Conservation (phyloP, 2,888 invertebrate species). For the Adineta ricciae region DNA sequence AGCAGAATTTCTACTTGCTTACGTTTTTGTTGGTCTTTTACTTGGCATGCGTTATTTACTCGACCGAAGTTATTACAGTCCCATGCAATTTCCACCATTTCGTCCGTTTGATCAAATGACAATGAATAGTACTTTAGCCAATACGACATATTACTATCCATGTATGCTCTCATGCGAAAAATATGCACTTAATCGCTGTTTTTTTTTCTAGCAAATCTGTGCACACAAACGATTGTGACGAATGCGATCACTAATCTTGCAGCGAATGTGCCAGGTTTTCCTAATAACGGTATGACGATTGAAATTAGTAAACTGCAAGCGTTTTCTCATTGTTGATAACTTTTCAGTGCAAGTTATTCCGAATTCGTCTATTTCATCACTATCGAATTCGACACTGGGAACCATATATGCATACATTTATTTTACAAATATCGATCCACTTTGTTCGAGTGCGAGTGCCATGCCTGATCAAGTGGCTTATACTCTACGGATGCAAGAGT, state of each 20-base stretch:
- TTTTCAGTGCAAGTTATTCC: neutral
- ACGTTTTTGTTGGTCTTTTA: neutral
- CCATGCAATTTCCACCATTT: neutral
- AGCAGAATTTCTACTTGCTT: neutral
- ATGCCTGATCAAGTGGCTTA: neutral
- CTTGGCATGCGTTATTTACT: neutral
- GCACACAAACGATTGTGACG: neutral
- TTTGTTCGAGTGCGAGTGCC: neutral
- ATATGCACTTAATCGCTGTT: neutral
- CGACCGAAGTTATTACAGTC: neutral
- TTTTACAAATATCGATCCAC: neutral
- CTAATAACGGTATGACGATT: neutral
- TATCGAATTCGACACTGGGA: neutral
- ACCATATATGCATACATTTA: neutral
- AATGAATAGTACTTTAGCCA: neutral
- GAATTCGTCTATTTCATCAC: neutral
- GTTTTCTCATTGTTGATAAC: too few species aligned
- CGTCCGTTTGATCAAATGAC: neutral
- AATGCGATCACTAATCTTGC: neutral
- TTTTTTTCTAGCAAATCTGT: neutral
- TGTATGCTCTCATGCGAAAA: neutral
- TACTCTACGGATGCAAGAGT: constrained; percentile 13
- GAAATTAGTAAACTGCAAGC: too few species aligned
- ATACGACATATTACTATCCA: neutral
- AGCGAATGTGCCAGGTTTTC: neutral